These are phyloP conservation scores for Chelon auratus DNA, from an alignment of 2,797 vertebrate genomes.

Conservation along the genomic window DNA sequence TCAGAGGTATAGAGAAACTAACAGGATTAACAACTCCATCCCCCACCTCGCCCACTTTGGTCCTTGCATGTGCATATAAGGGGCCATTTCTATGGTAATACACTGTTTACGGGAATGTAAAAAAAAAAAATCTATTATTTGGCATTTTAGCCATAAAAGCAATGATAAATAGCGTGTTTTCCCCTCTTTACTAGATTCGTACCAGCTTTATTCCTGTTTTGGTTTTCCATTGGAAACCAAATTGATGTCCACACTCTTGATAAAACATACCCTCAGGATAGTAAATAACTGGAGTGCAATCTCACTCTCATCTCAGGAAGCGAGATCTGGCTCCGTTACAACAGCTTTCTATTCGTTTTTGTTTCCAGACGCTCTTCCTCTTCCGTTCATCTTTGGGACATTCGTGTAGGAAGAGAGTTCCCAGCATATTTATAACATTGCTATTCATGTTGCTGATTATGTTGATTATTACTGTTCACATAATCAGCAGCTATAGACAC, in stretches of 20 bases:
- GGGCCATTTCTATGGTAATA: conserved; percentile 84
- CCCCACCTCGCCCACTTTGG: conserved; percentile 58
- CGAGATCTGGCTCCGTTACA: conserved; percentile 48
- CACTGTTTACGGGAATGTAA: conserved; percentile 73
- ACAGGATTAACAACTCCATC: conserved; percentile 80
- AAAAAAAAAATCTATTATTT: conserved; percentile 70
- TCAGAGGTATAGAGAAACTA: conserved; percentile 67
- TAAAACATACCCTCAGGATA: conserved; percentile 70
- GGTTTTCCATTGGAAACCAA: conserved; percentile 71
- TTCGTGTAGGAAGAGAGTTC: conserved; percentile 20
- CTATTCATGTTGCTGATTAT: conserved; percentile 27
- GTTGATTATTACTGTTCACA: conserved; percentile 21
- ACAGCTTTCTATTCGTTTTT: conserved; percentile 59
- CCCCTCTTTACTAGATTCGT: conserved; percentile 63
- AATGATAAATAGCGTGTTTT: conserved; percentile 60
- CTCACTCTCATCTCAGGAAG: conserved; percentile 61
- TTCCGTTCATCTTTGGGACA: conserved; percentile 17
- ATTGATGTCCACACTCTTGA: conserved; percentile 78
- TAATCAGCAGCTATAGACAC: conserved; percentile 23
- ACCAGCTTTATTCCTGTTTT: conserved; percentile 66
- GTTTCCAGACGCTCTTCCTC: conserved; percentile 34
- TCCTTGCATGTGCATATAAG: conserved; percentile 66
- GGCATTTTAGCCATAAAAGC: conserved; percentile 74
- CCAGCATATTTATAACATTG: conserved; percentile 13
- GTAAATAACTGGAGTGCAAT: conserved; percentile 70